Evolutionary conservation across 2,113 vertebrate genomes (phyloP).

Genomic region (Cyprinus carpio): DNA sequence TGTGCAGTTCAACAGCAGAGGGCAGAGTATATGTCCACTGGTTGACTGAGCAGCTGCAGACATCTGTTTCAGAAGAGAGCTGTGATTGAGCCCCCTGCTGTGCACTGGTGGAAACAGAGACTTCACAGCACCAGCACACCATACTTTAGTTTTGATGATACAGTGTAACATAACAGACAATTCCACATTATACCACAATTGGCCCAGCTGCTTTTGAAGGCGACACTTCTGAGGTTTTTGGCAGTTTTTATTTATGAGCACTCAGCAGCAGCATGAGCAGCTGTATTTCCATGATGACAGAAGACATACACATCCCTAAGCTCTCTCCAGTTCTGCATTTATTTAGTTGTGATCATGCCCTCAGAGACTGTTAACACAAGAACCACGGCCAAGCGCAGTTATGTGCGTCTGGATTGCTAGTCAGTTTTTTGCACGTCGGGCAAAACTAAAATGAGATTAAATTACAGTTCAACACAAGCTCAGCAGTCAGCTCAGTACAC

Average conservation of each 20-base stretch:
- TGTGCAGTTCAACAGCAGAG: slow-evolving; percentile 29
- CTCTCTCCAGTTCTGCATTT: slow-evolving; percentile 24
- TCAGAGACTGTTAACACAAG: slow-evolving; percentile 14
- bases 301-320: slow-evolving; percentile 12
- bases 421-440: not conserved
- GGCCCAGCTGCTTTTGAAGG: slow-evolving; percentile 33
- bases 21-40: slow-evolving; percentile 15
- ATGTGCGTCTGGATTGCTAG: not conserved
- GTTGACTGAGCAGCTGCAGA: slow-evolving; percentile 11
- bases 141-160: slow-evolving; percentile 12
- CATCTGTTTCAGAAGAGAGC: slow-evolving; percentile 28
- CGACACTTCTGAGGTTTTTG: slow-evolving; percentile 12
- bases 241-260: slow-evolving; percentile 23
- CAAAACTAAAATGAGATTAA: not conserved
- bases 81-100: slow-evolving; percentile 45
- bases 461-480: not conserved
- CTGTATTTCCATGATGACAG: slow-evolving; percentile 36
- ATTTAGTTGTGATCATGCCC: slow-evolving; percentile 22
- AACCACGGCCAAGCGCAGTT: slow-evolving; percentile 11
- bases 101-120: slow-evolving; percentile 35
- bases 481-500: not conserved
- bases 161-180: not conserved
- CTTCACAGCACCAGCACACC: slow-evolving; percentile 37
- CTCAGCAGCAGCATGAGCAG: slow-evolving; percentile 20
- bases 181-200: not conserved